Evolutionary conservation across 1,140 invertebrate genomes (phyloP).

Genomic region (Eumaeus atala): DNA sequence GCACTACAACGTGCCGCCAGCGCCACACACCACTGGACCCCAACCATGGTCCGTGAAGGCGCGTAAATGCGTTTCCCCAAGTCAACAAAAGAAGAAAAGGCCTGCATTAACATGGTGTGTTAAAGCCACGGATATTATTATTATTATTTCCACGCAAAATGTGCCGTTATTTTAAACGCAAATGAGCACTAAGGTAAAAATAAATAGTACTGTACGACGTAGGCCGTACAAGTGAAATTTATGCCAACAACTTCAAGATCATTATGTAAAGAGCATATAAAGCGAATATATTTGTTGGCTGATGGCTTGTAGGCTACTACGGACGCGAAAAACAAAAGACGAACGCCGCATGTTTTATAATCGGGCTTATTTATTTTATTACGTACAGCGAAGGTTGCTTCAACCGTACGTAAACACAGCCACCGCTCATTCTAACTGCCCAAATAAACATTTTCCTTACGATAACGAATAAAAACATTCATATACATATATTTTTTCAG

Average conservation of each 20-base stretch:
- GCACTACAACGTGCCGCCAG: too few species aligned
- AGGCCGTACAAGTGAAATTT: conserved; percentile 3
- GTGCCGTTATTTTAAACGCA: too few species aligned
- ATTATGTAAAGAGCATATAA: not conserved
- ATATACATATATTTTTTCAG: too few species aligned
- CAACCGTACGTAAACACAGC: not conserved
- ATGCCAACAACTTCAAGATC: not conserved
- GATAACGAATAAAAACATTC: not conserved
- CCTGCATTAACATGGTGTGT: too few species aligned
- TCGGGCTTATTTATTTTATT: conserved; percentile 22
- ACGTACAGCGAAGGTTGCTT: too few species aligned
- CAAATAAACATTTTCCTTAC: conserved; percentile 1
- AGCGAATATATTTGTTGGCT: not conserved
- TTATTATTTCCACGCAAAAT: too few species aligned
- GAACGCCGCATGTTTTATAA: conserved; percentile 25
- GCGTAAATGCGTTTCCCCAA: too few species aligned
- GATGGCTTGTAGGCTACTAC: not conserved
- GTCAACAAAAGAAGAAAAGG: too few species aligned
- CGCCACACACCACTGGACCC: too few species aligned
- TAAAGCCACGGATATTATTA: too few species aligned
- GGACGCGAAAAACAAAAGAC: conserved; percentile 21
- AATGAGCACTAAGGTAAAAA: too few species aligned
- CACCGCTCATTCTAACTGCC: not conserved
- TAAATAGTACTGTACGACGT: not conserved
- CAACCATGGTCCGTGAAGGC: too few species aligned